Evolutionary conservation across 2,888 invertebrate genomes (phyloP).

Genomic region (Melipona beecheii): DNA sequence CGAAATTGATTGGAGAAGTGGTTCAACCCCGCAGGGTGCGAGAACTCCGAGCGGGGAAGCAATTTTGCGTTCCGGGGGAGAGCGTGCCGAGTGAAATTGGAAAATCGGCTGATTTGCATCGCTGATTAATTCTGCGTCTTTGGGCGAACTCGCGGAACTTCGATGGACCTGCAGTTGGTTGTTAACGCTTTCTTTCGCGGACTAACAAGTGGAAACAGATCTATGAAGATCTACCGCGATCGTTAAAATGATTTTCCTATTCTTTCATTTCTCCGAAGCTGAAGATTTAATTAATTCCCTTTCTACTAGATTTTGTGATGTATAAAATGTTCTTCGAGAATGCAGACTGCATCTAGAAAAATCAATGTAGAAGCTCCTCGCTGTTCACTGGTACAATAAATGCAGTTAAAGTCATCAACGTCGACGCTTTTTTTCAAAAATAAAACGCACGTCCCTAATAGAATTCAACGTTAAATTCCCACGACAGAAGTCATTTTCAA

Average conservation of each 20-base stretch:
- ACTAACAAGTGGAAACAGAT: background rate
- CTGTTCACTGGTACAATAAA: no score
- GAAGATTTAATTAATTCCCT: background rate
- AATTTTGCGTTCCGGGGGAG: conserved; percentile 15
- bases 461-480: no score
- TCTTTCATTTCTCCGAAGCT: no score
- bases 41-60: conserved; percentile 4
- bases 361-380: no score
- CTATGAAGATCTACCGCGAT: background rate
- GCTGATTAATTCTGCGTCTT: conserved; percentile 9
- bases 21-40: background rate
- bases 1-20: conserved; percentile 51
- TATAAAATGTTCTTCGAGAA: background rate
- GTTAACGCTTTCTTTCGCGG: background rate
- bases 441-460: no score
- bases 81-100: conserved; percentile 28
- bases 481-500: no score
- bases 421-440: no score
- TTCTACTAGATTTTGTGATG: background rate
- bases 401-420: no score
- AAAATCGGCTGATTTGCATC: conserved; percentile 35
- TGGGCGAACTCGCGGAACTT: background rate
- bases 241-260: no score
- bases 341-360: background rate
- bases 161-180: background rate